A percentile compares a stretch with the other conserved stretches of the same genome.
These are phyloP conservation scores for Melospiza georgiana DNA, from an alignment of 2,113 vertebrate species.

Conservation along the genomic window DNA sequence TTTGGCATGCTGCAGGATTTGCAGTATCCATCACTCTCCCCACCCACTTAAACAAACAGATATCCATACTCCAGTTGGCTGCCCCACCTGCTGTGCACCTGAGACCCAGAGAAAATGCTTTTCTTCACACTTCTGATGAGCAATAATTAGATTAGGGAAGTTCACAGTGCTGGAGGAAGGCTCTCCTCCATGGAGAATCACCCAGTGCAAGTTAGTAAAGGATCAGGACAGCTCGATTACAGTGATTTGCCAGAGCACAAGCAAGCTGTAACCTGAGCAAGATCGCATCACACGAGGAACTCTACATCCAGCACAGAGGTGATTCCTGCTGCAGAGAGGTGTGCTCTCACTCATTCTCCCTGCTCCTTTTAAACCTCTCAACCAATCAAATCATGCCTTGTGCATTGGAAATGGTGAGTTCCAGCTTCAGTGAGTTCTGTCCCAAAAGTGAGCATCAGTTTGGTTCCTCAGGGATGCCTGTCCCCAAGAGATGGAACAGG, in stretches of 20 bases:
- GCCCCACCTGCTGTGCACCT: neutral
- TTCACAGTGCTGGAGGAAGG: neutral
- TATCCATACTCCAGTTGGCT: neutral
- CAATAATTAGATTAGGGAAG: neutral
- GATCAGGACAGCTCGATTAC: neutral
- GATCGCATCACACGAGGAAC: neutral
- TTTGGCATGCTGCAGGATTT: neutral
- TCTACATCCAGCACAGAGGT: neutral
- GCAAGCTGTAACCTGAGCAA: neutral
- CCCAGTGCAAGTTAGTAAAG: neutral
- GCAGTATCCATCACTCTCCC: neutral
- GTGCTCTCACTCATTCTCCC: neutral
- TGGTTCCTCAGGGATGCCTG: neutral
- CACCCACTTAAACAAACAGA: fast-evolving
- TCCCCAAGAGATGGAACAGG: neutral
- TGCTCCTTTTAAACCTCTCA: neutral
- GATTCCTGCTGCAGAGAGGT: neutral
- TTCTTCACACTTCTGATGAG: neutral
- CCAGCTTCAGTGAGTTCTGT: neutral
- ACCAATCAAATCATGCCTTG: neutral
- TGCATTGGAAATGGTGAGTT: neutral
- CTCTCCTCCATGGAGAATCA: neutral
- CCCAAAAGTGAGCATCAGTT: neutral
- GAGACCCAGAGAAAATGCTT: neutral
- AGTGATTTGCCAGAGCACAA: neutral